phyloP scores from a whole-genome alignment of 2,888 invertebrate genomes.

The Eurytoma adleriae region DNA sequence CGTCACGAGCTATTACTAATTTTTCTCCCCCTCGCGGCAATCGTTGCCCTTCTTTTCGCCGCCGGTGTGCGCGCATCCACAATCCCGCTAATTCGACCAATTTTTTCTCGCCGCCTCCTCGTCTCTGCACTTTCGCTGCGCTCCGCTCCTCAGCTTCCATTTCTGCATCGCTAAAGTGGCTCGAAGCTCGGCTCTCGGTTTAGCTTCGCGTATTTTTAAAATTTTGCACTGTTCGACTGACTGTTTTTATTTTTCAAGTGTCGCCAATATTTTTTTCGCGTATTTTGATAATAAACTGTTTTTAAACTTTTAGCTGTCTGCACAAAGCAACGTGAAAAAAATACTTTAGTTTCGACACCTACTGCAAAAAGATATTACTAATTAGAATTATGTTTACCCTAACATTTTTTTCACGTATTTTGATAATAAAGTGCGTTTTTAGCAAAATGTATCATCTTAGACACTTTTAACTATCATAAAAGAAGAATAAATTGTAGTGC shows the following conservation, averaged over 20 bases:
- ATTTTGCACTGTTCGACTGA: background rate
- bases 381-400: no score
- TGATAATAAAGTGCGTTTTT: no score
- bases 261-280: no score
- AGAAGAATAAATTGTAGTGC: no score
- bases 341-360: no score
- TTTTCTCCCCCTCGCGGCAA: conserved; percentile 22
- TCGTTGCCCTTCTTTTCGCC: conserved; percentile 3
- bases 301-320: no score
- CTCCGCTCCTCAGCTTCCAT: background rate
- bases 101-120: background rate
- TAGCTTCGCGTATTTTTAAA: background rate
- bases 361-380: no score
- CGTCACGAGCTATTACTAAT: conserved; percentile 45
- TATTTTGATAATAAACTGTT: no score
- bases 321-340: no score
- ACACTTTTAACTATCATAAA: no score
- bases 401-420: no score
- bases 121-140: background rate
- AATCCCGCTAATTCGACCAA: conserved; percentile 37
- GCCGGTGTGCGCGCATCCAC: background rate
- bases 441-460: no score
- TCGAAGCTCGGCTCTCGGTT: background rate
- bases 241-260: background rate
- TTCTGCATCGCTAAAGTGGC: background rate